phyloP scores from a whole-genome alignment of 1,140 invertebrate species.

The Drosophila mojavensis region DNA sequence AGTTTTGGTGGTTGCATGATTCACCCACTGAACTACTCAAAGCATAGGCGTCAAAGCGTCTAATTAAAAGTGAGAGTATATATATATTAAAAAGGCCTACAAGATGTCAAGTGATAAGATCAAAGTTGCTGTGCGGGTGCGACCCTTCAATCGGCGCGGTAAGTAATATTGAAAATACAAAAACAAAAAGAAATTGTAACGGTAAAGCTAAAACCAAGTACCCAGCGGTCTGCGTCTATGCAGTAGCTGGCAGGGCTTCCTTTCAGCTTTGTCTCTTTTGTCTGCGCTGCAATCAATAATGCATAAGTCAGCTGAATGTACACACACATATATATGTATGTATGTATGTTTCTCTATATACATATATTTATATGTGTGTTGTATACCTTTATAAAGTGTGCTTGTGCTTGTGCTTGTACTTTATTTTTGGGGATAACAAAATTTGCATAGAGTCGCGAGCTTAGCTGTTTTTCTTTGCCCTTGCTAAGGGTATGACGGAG shows the following conservation, averaged over 20 bases:
- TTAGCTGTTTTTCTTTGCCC: conserved; percentile 8
- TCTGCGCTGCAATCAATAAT: conserved; percentile 46
- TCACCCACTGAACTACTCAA: conserved; percentile 33
- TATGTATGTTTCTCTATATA: neutral
- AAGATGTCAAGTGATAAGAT: conserved; percentile 89
- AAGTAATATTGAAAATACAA: conserved; percentile 78
- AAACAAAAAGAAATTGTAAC: neutral
- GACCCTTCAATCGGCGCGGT: conserved; percentile 98
- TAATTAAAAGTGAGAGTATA: conserved; percentile 29
- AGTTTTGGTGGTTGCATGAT: conserved; percentile 32
- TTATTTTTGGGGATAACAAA: conserved; percentile 64
- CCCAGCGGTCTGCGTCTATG: neutral
- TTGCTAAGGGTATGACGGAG: neutral
- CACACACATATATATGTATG: neutral
- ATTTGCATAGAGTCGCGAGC: conserved; percentile 58
- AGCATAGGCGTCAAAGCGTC: conserved; percentile 33
- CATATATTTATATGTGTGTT: neutral
- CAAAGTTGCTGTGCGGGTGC: conserved; percentile 97
- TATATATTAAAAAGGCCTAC: conserved; percentile 32
- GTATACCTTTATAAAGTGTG: neutral
- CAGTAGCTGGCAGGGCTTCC: conserved; percentile 14
- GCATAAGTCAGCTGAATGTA: conserved; percentile 39
- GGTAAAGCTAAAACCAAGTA: neutral
- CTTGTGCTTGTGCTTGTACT: conserved; percentile 23
- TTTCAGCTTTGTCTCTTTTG: conserved; percentile 26